phyloP scores from a whole-genome alignment of 2,113 vertebrate species.

The Pseudorhombus dupliciocellatus region DNA sequence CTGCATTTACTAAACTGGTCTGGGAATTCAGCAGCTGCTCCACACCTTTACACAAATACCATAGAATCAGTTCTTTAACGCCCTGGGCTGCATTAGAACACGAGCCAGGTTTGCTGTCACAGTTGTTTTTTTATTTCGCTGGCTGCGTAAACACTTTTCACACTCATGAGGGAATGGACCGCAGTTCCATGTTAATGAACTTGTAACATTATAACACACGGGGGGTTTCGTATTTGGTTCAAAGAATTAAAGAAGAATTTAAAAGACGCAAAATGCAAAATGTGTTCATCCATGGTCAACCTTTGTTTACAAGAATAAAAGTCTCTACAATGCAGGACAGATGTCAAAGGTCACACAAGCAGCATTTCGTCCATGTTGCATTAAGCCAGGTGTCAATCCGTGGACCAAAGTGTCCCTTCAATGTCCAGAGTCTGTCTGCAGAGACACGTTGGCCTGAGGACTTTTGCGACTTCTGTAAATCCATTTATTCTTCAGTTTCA shows the following conservation, averaged over 20 bases:
- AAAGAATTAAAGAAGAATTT: neutral
- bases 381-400: slow-evolving; percentile 30
- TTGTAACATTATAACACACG: neutral
- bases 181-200: neutral
- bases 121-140: slow-evolving; percentile 25
- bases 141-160: slow-evolving; percentile 17
- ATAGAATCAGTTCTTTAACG: slow-evolving; percentile 11
- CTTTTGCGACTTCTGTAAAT: slow-evolving; percentile 73
- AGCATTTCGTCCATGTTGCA: slow-evolving; percentile 24
- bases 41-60: slow-evolving; percentile 37
- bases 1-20: slow-evolving; percentile 20
- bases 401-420: slow-evolving; percentile 41
- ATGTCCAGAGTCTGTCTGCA: slow-evolving; percentile 32
- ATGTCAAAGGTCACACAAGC: slow-evolving; percentile 2
- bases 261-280: neutral
- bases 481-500: slow-evolving; percentile 77
- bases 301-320: neutral
- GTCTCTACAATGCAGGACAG: neutral
- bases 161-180: slow-evolving; percentile 8
- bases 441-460: slow-evolving; percentile 35
- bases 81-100: slow-evolving; percentile 1
- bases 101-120: slow-evolving; percentile 15
- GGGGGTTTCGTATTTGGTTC: too few relatives aligned
- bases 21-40: slow-evolving; percentile 34
- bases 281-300: neutral